These are phyloP conservation scores for Pseudoatta argentina DNA, from an alignment of 1,140 invertebrate genomes.

Conservation along the genomic window DNA sequence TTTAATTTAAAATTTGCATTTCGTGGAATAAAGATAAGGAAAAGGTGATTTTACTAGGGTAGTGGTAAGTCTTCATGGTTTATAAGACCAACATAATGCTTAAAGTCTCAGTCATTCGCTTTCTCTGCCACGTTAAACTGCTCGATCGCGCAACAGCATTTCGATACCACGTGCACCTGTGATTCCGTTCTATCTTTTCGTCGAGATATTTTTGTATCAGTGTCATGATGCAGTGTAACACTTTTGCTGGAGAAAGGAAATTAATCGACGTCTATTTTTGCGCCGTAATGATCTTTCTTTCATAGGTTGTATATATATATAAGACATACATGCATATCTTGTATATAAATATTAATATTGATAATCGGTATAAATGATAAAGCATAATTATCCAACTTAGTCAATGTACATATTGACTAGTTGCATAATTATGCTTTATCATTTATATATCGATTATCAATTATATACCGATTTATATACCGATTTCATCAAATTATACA, in stretches of 20 bases:
- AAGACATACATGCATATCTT: not conserved
- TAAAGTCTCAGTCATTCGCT: slow-evolving; percentile 84
- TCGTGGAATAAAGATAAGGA: slow-evolving; percentile 7
- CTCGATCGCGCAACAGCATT: slow-evolving; percentile 68
- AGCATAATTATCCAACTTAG: not conserved
- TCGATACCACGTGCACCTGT: slow-evolving; percentile 59
- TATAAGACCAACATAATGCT: slow-evolving; percentile 82
- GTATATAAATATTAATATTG: not conserved
- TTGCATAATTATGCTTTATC: too few species aligned
- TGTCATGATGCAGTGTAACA: not conserved
- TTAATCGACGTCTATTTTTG: not conserved
- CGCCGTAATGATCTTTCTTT: too few species aligned
- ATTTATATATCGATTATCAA: too few species aligned
- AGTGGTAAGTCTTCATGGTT: slow-evolving; percentile 83
- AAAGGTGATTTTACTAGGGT: slow-evolving; percentile 60
- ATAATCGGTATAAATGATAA: not conserved
- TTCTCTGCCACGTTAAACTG: slow-evolving; percentile 82
- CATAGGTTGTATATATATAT: not conserved
- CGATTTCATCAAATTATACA: not conserved
- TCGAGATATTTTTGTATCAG: not conserved
- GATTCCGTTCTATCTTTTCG: slow-evolving; percentile 25
- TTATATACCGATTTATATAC: too few species aligned
- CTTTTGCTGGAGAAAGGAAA: not conserved
- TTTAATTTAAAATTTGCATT: not conserved
- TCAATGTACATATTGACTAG: not conserved